Conservation (phyloP, 2,113 vertebrate genomes). For the Tragelaphus buxtoni region DNA sequence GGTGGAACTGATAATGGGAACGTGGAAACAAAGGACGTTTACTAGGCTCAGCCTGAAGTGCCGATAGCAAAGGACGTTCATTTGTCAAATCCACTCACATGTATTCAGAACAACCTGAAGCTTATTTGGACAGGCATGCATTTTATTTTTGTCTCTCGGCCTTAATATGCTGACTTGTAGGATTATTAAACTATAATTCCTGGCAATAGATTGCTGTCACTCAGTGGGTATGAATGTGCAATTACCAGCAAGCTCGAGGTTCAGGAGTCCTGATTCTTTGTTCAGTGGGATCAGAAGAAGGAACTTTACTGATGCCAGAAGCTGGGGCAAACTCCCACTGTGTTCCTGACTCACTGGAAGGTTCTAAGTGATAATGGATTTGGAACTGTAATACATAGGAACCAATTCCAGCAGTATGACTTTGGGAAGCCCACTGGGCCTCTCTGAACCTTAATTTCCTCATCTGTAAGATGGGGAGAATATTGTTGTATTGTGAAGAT, state of each 20-base stretch:
- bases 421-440: not conserved
- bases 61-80: constrained; percentile 62
- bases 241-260: constrained; percentile 57
- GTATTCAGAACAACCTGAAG: constrained; percentile 77
- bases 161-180: constrained; percentile 76
- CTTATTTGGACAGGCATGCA: constrained; percentile 75
- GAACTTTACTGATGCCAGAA: not conserved
- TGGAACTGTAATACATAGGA: not conserved
- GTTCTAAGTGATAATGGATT: not conserved
- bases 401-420: not conserved
- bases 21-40: constrained; percentile 1
- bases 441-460: not conserved
- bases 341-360: not conserved
- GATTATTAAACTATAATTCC: constrained; percentile 62
- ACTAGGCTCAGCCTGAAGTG: constrained; percentile 59
- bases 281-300: not conserved
- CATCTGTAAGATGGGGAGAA: not conserved
- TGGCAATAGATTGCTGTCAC: constrained; percentile 72
- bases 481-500: not conserved
- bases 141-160: constrained; percentile 77
- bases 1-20: not conserved
- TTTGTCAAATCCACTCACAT: constrained; percentile 74
- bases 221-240: constrained; percentile 56
- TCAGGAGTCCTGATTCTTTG: constrained; percentile 37
- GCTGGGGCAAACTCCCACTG: no score